Evolutionary conservation across 2,797 vertebrate genomes (phyloP), one percentile per base, ranked within the genome.

Genomic region (Novumbra hubbsi): DNA sequence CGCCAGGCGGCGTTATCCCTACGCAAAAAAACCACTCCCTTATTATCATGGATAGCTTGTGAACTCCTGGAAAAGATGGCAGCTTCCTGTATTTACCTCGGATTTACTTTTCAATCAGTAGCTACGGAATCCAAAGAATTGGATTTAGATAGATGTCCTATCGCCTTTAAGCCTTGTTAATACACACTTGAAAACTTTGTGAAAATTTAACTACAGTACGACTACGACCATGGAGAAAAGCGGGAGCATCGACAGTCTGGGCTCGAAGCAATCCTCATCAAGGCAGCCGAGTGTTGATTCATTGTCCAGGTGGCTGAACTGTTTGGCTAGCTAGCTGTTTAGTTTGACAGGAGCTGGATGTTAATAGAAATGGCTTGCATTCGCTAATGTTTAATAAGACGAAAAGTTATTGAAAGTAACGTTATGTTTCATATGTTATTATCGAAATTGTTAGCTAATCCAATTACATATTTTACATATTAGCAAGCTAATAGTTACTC

Each of bases 271-370:
- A 21, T 91, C 90, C 76, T 92, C 92, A 0, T 93, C 93, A 30
- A 85, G 91, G 68, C 91, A 93, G 77, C 91, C 92, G 7, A 94
- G 93, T 80, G 90, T 92, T 72, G 92, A 93, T 87, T 94, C 93
- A 86, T 86, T 93, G 79, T 88, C 92, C 88, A 94, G 93, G 93
- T 94, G 88, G 48, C 16, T 49, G 15, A 67, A 27, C 60, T 3
- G 62, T 57, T 57, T 11, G 9, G 41, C 41, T 60, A 52, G 19
- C 3, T 34, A 16, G 1, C n/a, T 60, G 12, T 71, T 4, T 57
- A 5, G 62, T 6, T 19, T 34, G 48, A 11, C 63, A 34, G 50
- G 63, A 55, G 48, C 64, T 50, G 49, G 24, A 30, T 67, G n/a
- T 48, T 11, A 66, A 34, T 38, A 14, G 28, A 41, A 38, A 32